Evolutionary conservation across 2,888 invertebrate species (phyloP).

Genomic region (Campoplex nolae): DNA sequence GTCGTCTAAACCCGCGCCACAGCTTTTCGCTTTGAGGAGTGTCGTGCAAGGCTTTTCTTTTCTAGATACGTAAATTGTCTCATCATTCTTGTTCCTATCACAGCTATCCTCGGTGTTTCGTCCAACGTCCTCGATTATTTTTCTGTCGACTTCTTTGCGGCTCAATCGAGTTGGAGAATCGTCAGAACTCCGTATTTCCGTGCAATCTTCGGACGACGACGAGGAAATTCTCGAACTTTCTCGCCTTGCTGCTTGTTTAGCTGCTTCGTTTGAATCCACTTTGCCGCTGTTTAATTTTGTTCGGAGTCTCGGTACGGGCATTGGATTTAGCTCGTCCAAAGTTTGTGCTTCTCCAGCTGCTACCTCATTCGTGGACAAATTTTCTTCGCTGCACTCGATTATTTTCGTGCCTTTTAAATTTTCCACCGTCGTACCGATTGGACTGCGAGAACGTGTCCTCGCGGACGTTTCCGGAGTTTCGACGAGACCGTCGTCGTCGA

Average conservation of each 20-base stretch:
- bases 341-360: neutral
- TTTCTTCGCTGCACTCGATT: slow-evolving; percentile 64
- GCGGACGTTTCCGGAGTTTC: neutral
- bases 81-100: slow-evolving; percentile 65
- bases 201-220: slow-evolving; percentile 46
- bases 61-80: slow-evolving; percentile 27
- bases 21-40: slow-evolving; percentile 79
- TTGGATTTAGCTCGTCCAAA: slow-evolving; percentile 58
- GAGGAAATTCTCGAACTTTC: slow-evolving; percentile 59
- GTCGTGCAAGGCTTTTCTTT: slow-evolving; percentile 73
- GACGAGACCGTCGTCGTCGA: slow-evolving; percentile 84
- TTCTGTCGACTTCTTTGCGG: neutral
- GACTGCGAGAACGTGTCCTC: slow-evolving; percentile 32
- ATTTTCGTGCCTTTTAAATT: slow-evolving; percentile 42
- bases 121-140: slow-evolving; percentile 4
- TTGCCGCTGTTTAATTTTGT: slow-evolving; percentile 41
- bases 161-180: neutral
- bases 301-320: slow-evolving; percentile 69
- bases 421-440: slow-evolving; percentile 53
- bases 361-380: slow-evolving; percentile 36
- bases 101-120: slow-evolving; percentile 57
- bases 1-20: slow-evolving; percentile 81
- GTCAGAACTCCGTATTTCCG: slow-evolving; percentile 5
- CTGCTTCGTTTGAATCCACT: slow-evolving; percentile 45
- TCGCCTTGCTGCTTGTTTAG: slow-evolving; percentile 16